Conservation (phyloP, 2,797 vertebrate genomes). For the Xiphorhynchus erythropygius region DNA sequence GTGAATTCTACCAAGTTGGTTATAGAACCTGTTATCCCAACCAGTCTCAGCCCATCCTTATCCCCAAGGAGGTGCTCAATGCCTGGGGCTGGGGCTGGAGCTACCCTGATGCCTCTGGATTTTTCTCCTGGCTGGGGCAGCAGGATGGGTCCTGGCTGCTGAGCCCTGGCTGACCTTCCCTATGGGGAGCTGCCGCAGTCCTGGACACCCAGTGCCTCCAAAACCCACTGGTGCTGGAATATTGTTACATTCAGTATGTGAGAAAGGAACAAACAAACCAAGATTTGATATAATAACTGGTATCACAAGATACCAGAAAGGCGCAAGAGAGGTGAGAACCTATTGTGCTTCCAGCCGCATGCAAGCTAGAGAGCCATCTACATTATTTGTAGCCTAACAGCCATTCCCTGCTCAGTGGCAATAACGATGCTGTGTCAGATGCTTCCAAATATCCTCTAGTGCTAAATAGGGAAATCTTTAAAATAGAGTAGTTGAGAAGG, state of each 20-base stretch:
- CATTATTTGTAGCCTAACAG: not conserved
- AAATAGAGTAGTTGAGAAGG: not conserved
- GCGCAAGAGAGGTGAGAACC: not conserved
- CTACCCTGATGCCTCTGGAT: not conserved
- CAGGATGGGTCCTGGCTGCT: not conserved
- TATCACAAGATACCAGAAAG: not conserved
- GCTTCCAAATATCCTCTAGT: not conserved
- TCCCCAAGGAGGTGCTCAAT: not conserved
- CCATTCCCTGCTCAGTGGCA: not conserved
- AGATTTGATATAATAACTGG: no score
- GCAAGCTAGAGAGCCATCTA: not conserved
- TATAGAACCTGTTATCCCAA: not conserved
- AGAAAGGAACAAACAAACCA: not conserved
- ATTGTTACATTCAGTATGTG: not conserved
- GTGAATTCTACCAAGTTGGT: not conserved
- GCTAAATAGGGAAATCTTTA: not conserved
- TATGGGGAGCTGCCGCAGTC: fast-evolving
- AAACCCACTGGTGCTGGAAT: not conserved
- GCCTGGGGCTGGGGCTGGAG: not conserved
- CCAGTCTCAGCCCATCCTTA: not conserved
- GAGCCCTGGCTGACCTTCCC: not conserved
- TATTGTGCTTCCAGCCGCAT: fast-evolving
- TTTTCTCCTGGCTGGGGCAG: not conserved
- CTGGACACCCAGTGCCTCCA: fast-evolving
- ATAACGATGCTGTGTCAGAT: fast-evolving